phyloP scores from a whole-genome alignment of 2,113 vertebrate genomes.

The Apistogramma diplotaenia region DNA sequence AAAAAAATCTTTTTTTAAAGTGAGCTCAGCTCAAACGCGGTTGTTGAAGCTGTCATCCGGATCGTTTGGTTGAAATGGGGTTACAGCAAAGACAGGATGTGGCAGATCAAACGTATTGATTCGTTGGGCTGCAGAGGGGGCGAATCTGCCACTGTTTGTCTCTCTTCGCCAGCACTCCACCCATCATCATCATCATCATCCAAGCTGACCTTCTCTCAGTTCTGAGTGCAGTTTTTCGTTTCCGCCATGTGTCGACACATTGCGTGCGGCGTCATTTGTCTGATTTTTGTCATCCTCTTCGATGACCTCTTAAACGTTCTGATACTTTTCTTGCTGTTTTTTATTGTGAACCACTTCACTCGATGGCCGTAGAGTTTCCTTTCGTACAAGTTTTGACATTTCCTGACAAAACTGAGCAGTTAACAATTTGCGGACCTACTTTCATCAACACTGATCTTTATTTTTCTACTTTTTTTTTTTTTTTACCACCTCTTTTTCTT shows the following conservation, averaged over 20 bases:
- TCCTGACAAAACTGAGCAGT: neutral
- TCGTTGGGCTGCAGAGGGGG: constrained; percentile 26
- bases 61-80: constrained; percentile 49
- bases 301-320: constrained; percentile 73
- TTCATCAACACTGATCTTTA: neutral
- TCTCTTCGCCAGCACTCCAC: neutral
- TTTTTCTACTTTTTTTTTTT: neutral
- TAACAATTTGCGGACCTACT: neutral
- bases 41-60: neutral
- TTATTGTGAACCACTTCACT: constrained; percentile 72
- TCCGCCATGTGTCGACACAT: constrained; percentile 76
- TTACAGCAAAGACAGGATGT: constrained; percentile 52
- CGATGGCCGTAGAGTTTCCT: constrained; percentile 37
- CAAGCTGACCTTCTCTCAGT: constrained; percentile 39
- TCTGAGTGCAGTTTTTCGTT: neutral
- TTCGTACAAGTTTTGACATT: neutral
- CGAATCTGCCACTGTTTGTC: constrained; percentile 3
- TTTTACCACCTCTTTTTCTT: neutral
- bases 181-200: constrained; percentile 20
- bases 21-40: neutral
- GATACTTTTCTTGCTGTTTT: constrained; percentile 73
- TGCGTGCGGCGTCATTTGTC: constrained; percentile 74
- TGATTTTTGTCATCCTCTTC: constrained; percentile 74
- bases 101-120: constrained; percentile 73
- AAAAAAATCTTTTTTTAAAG: neutral